Evolutionary conservation across 2,113 vertebrate species (phyloP), one percentile per base, ranked within the genome.

Genomic region (Regulus satrapa): DNA sequence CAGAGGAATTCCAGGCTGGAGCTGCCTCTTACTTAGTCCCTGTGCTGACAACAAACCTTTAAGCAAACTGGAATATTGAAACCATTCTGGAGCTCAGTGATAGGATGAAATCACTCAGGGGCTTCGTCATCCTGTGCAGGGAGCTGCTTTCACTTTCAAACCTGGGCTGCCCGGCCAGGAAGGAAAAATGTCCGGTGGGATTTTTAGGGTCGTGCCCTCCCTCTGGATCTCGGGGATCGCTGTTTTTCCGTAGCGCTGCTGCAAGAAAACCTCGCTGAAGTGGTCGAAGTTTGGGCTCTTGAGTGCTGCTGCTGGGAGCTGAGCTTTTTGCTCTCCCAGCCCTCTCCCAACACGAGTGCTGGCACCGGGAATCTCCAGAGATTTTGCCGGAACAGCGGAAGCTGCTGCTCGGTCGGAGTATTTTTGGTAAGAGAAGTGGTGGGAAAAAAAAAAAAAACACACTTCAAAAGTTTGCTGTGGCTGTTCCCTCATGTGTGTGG

Each of bases 131-230:
- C 75, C 14, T 26, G 6, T 5, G 34, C 63, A 43, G 58, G 41
- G 78, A 73, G 11, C 56, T 55, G 12, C 69, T 96, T 82, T 97
- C 56, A 4, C 51, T 93, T 72, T 91, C 55, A 54, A 73, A 25
- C 64, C 5, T 19, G 9, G 20, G 49, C 71, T 66, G 52, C 75
- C 36, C 0, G 5, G 69, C 51, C 3, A 1, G 5, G 6, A 32
- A 63, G 87, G 40, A 75, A 74, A 74, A 34, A 14, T 3, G 26
- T 32, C 54, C 1, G 0, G 0, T 40, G 73, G 5, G 14, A 48
- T 75, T 62, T 72, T 73, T 12, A 11, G 9, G 16, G 7, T 26
- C 1, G 9, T 34, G 52, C 51, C 15, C 3, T 52, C 25, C 0
- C 32, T 16, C 31, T 10, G 26, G 21, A 3, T 6, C 17, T 4